phyloP scores from a whole-genome alignment of 2,113 vertebrate genomes.

The Muntiacus reevesi region DNA sequence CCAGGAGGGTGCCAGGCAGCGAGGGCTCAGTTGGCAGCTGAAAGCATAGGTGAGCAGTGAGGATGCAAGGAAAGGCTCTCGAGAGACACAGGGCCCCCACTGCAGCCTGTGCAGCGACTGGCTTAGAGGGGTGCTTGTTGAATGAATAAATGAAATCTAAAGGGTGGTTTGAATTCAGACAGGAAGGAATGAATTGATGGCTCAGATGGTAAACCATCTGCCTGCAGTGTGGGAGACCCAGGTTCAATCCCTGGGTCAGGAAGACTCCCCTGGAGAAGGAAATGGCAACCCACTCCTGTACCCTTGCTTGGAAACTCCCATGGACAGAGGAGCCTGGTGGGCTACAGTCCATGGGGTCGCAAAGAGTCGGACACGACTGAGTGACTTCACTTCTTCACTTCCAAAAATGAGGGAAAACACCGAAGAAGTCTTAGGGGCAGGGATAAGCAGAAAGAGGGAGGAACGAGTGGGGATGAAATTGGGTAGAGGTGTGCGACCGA shows the following conservation, averaged over 20 bases:
- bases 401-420: not conserved
- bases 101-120: not conserved
- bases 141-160: not conserved
- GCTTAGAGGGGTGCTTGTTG: not conserved
- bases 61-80: not conserved
- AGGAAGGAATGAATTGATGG: not conserved
- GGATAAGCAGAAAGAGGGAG: not conserved
- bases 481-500: not conserved
- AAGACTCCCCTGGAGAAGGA: not conserved
- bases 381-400: too few species aligned
- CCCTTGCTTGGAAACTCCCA: not conserved
- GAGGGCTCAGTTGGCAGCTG: not conserved
- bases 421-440: too few species aligned
- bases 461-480: too few species aligned
- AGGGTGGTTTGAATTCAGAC: not conserved
- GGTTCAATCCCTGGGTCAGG: not conserved
- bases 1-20: not conserved
- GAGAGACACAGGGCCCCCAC: rapidly evolving
- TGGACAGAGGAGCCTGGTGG: not conserved
- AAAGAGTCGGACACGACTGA: too few species aligned
- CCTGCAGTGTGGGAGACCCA: not conserved
- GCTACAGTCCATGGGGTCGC: not conserved
- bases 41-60: not conserved
- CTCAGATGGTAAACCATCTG: not conserved
- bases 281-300: not conserved